Evolutionary conservation across 2,797 vertebrate species (phyloP), one percentile per base, ranked within the genome.

Genomic region (Rhodeus uyekii): DNA sequence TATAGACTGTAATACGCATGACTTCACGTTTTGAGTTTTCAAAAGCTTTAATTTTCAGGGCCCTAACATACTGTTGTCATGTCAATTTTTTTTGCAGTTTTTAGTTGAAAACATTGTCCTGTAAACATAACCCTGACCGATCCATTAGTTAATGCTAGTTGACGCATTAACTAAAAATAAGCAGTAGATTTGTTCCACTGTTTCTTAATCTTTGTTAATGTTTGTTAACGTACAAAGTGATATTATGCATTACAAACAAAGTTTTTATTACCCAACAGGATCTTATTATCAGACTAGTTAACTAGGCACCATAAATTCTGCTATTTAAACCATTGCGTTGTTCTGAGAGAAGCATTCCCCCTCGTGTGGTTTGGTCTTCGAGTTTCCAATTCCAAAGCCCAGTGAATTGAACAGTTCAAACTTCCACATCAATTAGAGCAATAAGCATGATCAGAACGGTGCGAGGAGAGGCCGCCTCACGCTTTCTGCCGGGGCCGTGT

Each of bases 361-460:
- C 87, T 86, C 85, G 78, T 78, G 81, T 48, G 87, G 84, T 82
- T 75, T 46, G 63, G 78, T 71, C 60, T 73, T 53, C 18, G 50
- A 63, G 83, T 89, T 85, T 83, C 83, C 84, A 83, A 82, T 84
- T 88, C 81, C 80, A 82, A 80, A 88, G 74, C 69, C 68, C 76
- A 81, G 87, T 82, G 87, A 88, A 89, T 86, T 83, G 82, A 88
- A 88, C 83, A 83, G 87, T 88, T 91, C 80, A 91, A 89, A 89
- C 84, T 89, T 88, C 74, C 86, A 83, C 80, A 64, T 80, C 85
- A 90, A 89, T 89, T 89, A 90, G 86, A 90, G 78, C 79, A 81
- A 29, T 74, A 64, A 88, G 72, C 77, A 65, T 58, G 69, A 64
- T 85, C 88, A 86, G 84, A 83, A 83, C 78, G 22, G 64, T 46